Conservation (phyloP, 2,888 invertebrate genomes). For the Eurois occulta region DNA sequence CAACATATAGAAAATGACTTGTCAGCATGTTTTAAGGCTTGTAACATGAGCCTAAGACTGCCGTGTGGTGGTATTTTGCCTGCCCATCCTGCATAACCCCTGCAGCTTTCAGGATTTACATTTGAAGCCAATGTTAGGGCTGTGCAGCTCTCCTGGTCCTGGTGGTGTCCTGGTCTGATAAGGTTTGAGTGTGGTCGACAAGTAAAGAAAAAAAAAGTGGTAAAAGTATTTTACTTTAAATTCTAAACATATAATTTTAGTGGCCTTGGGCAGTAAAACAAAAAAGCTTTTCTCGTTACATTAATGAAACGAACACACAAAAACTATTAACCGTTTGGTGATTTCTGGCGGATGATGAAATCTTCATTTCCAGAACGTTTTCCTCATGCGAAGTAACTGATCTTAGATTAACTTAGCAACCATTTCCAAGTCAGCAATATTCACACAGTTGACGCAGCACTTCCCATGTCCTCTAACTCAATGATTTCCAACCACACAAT, state of each 20-base stretch:
- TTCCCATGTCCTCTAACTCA: slow-evolving; percentile 57
- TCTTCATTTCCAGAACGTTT: not conserved
- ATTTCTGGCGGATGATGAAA: not conserved
- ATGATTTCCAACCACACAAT: slow-evolving; percentile 57
- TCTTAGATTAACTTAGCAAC: slow-evolving; percentile 13
- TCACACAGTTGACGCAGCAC: slow-evolving; percentile 52
- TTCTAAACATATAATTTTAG: not conserved
- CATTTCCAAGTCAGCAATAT: slow-evolving; percentile 17
- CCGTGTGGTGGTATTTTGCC: not conserved
- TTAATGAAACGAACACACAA: not conserved
- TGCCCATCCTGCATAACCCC: not conserved
- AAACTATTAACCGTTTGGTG: not conserved
- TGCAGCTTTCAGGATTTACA: not conserved
- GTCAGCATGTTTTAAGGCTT: not conserved
- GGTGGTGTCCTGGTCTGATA: too few relatives aligned
- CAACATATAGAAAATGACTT: not conserved
- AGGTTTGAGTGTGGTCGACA: not conserved
- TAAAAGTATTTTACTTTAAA: not conserved
- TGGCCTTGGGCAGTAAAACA: not conserved
- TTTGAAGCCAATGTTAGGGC: not conserved
- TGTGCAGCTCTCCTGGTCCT: too few relatives aligned
- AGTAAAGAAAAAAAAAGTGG: not conserved
- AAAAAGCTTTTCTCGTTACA: not conserved
- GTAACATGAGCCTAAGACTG: not conserved
- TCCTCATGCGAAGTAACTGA: not conserved